A percentile compares a stretch with the other conserved stretches of the same genome.
Evolutionary conservation across 2,888 invertebrate genomes (phyloP).

Genomic region (Mesoligia furuncula): DNA sequence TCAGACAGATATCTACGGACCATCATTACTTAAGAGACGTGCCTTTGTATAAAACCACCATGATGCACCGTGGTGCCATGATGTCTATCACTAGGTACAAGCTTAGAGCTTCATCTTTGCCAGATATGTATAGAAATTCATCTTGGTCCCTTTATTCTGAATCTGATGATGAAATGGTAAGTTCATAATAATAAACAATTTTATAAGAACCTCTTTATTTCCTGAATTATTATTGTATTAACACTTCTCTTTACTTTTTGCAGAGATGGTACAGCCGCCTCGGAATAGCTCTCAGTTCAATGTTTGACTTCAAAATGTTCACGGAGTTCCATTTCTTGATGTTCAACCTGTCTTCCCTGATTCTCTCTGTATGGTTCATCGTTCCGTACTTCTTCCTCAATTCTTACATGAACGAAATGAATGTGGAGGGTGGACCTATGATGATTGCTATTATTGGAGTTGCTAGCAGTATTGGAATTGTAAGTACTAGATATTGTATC

Average conservation of each 20-base stretch:
- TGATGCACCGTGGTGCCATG: slow-evolving; percentile 96
- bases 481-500: slow-evolving; percentile 79
- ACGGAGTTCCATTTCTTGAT: slow-evolving; percentile 94
- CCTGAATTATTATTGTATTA: neutral
- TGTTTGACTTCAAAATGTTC: slow-evolving; percentile 95
- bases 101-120: slow-evolving; percentile 95
- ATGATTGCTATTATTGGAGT: slow-evolving; percentile 96
- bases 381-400: slow-evolving; percentile 97
- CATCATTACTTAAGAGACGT: slow-evolving; percentile 93
- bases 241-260: slow-evolving; percentile 74
- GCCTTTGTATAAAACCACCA: slow-evolving; percentile 93
- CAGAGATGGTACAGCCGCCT: slow-evolving; percentile 94
- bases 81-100: slow-evolving; percentile 95
- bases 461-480: slow-evolving; percentile 97
- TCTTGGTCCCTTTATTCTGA: slow-evolving; percentile 92
- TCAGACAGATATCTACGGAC: slow-evolving; percentile 90
- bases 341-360: slow-evolving; percentile 95
- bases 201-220: neutral
- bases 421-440: slow-evolving; percentile 93
- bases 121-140: slow-evolving; percentile 96
- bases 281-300: slow-evolving; percentile 91
- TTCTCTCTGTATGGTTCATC: slow-evolving; percentile 98
- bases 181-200: neutral
- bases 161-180: slow-evolving; percentile 90
- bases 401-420: slow-evolving; percentile 90